A percentile compares a stretch with the other conserved stretches of the same genome.
These are phyloP conservation scores for Rhizomys pruinosus DNA, from an alignment of 2,113 vertebrate genomes.

Conservation along the genomic window DNA sequence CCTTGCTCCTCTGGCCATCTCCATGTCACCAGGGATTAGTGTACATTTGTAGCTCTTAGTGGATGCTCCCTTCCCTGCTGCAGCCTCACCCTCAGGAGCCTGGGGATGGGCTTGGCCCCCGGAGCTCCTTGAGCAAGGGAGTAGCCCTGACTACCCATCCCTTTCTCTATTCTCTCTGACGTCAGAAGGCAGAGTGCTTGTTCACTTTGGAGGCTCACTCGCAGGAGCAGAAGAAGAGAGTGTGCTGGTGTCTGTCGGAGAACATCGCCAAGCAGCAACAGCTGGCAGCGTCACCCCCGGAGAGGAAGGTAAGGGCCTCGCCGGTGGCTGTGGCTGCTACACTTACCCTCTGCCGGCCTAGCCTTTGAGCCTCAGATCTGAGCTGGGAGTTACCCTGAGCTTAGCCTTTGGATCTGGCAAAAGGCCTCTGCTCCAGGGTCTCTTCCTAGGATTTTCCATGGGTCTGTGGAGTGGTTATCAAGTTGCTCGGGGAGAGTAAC, in stretches of 20 bases:
- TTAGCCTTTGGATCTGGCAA: slow-evolving; percentile 8
- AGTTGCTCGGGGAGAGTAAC: neutral
- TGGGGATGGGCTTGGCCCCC: slow-evolving; percentile 27
- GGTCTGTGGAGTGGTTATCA: neutral
- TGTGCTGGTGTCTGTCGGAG: slow-evolving; percentile 97
- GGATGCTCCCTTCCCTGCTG: neutral
- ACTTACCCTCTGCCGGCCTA: neutral
- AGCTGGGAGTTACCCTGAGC: neutral
- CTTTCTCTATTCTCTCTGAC: slow-evolving; percentile 85
- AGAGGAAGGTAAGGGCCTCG: slow-evolving; percentile 91
- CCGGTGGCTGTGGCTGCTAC: fast-evolving
- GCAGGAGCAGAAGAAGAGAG: slow-evolving; percentile 95
- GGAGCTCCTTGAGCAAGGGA: slow-evolving; percentile 76
- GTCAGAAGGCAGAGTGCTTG: slow-evolving; percentile 96
- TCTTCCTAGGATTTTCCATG: neutral
- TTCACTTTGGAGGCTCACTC: slow-evolving; percentile 97
- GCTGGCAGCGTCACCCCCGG: slow-evolving; percentile 82
- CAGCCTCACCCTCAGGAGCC: neutral
- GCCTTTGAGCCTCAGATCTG: neutral
- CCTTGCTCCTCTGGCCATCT: neutral
- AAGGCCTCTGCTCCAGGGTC: neutral
- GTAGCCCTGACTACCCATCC: slow-evolving; percentile 73
- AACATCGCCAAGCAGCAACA: slow-evolving; percentile 95
- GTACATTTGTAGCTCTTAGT: slow-evolving; percentile 72
- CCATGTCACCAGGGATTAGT: slow-evolving; percentile 9